A percentile compares a stretch with the other conserved stretches of the same genome.
Conservation (phyloP, 2,113 vertebrate species). For the Muscicapa adusta region DNA sequence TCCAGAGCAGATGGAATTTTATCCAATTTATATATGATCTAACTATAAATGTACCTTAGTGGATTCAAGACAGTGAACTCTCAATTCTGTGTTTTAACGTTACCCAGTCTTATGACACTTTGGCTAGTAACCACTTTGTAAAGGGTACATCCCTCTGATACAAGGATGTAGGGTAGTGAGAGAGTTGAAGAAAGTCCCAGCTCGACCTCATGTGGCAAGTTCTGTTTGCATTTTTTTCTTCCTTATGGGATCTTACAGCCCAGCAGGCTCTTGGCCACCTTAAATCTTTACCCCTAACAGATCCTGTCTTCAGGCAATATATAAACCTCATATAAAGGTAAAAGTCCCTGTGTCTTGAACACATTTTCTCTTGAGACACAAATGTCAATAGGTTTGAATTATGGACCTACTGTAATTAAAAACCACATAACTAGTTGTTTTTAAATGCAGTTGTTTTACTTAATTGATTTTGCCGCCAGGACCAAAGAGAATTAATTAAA, state of each 20-base stretch:
- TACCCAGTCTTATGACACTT: not conserved
- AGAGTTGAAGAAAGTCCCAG: not conserved
- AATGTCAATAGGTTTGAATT: constrained; percentile 67
- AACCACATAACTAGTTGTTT: constrained; percentile 68
- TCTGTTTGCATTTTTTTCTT: not conserved
- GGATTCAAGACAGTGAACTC: not conserved
- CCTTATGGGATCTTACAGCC: not conserved
- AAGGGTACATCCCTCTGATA: not conserved
- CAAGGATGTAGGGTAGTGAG: not conserved
- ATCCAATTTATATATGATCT: not conserved
- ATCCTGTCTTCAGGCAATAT: not conserved
- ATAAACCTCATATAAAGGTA: not conserved
- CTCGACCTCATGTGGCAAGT: not conserved
- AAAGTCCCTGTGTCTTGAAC: not conserved
- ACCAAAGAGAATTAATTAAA: constrained; percentile 43
- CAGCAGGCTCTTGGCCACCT: not conserved
- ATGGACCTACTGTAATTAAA: constrained; percentile 71
- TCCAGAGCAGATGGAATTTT: not conserved
- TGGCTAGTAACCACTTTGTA: not conserved
- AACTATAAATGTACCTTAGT: not conserved
- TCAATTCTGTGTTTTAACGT: not conserved
- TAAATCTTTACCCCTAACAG: not conserved
- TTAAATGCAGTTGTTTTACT: constrained; percentile 74
- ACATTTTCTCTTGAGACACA: constrained; percentile 24
- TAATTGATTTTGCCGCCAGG: constrained; percentile 74